phyloP scores from a whole-genome alignment of 2,113 vertebrate species.

The Zeus faber region DNA sequence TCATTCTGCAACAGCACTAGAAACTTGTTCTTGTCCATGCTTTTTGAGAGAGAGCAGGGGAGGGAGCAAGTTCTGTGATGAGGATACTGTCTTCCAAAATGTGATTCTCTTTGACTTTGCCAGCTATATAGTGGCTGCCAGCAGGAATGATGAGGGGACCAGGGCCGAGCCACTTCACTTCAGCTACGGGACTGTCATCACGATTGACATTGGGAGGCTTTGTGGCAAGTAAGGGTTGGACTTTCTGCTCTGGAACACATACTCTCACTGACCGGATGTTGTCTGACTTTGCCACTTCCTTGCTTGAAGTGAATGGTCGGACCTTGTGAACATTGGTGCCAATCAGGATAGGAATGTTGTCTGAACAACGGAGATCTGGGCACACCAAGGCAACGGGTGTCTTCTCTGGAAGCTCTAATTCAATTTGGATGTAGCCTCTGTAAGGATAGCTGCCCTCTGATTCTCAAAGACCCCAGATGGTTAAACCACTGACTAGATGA shows the following conservation, averaged over 20 bases:
- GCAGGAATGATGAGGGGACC: conserved; percentile 1
- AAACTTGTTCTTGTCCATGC: conserved; percentile 17
- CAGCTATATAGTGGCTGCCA: neutral
- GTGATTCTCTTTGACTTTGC: neutral
- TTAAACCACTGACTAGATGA: conserved; percentile 5
- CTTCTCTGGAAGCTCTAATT: conserved; percentile 18
- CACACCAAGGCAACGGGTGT: conserved; percentile 1
- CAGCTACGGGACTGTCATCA: neutral
- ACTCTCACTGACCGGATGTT: conserved; percentile 1
- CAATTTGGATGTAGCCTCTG: conserved; percentile 3
- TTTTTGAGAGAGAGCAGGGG: conserved; percentile 3
- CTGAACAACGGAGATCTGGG: conserved; percentile 3
- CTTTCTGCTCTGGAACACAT: neutral
- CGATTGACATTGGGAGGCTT: neutral
- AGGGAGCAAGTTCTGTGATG: neutral
- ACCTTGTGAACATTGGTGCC: neutral
- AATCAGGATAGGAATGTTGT: neutral
- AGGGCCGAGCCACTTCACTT: neutral
- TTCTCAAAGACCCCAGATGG: conserved; percentile 5
- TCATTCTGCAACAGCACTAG: conserved; percentile 20
- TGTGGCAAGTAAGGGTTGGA: no score
- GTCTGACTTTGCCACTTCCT: no score
- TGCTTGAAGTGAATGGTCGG: neutral
- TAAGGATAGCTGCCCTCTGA: conserved; percentile 5
- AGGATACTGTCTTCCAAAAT: neutral